Base-by-base conservation (phyloP, 2,797 vertebrate genomes). In the Myotis myotis region DNA sequence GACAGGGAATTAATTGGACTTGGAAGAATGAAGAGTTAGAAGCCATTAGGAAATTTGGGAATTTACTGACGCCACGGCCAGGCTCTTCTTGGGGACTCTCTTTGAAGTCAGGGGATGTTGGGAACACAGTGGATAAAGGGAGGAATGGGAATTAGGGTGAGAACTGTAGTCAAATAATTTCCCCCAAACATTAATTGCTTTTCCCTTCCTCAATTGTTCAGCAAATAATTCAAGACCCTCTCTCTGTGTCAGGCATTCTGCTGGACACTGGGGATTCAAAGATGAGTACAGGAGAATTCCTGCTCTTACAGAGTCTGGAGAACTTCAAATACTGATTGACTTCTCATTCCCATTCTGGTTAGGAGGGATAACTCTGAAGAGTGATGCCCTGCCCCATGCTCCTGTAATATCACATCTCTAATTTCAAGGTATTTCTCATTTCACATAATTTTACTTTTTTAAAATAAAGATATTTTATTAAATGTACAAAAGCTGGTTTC, bases 61-160 rank as follows among this genome's bases (percentile, higher is more conserved):
- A 85, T 88, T 92, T 95, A 66, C 8, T 0, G 13, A 79, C 62
- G 76, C 68, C 70, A 93, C 74, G 25, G 55, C 70, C 49, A 49
- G 11, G 28, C 47, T 91, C 28, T 91, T 86, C 80, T 89, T 66
- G 22, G 57, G 55, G 51, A 70, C 38, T 60, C 49, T 88, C 78
- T 89, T 81, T 96, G 89, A 95, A 95, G 87, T 91, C n/a, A 53
- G 36, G 64, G 36, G 33, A 41, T 8, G 7, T 64, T 90, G 55
- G 66, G 55, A 60, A 64, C 51, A 64, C n/a, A 57, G 84, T 0
- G 51, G 78, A 36, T 38, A 9, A 70, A 87, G 49, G 4, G 17
- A 79, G n/a, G 55, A 84, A 49, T 81, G 74, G 66, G 68, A 89
- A 81, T 84, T 72, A 44, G 80, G 44, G 30, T 74, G 53, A 57